Conservation (phyloP, 2,113 vertebrate species). For the Hippoglossus stenolepis region DNA sequence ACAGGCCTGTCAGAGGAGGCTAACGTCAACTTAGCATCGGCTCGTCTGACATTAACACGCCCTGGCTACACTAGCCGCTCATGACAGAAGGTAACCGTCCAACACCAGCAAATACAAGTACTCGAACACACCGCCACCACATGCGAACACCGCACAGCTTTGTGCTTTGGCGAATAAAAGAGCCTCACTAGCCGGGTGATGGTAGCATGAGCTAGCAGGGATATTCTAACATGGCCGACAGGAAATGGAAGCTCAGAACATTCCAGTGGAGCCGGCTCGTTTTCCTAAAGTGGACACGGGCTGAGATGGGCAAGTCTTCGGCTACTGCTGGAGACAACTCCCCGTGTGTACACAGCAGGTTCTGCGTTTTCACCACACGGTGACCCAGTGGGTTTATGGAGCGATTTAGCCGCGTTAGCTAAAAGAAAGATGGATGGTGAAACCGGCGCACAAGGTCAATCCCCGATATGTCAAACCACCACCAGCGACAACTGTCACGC, state of each 20-base stretch:
- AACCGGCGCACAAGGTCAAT: slow-evolving; percentile 80
- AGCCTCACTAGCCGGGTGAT: not conserved
- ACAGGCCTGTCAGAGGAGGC: slow-evolving; percentile 70
- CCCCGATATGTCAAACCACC: slow-evolving; percentile 75
- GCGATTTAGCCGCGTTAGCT: not conserved
- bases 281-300: slow-evolving; percentile 61
- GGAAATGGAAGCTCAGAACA: slow-evolving; percentile 78
- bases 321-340: not conserved
- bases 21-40: slow-evolving; percentile 45
- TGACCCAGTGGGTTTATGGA: accelerated
- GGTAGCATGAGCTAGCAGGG: slow-evolving; percentile 54
- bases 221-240: slow-evolving; percentile 80
- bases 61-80: not conserved
- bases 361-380: not conserved
- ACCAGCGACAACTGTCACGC: slow-evolving; percentile 75
- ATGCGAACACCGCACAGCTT: not conserved
- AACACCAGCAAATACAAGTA: not conserved
- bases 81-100: not conserved
- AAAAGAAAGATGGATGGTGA: slow-evolving; percentile 43
- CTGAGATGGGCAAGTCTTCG: slow-evolving; percentile 13
- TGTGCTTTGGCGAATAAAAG: not conserved
- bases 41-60: not conserved
- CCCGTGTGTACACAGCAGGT: accelerated
- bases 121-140: not conserved
- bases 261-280: slow-evolving; percentile 82